These are phyloP conservation scores for Spisula subtruncata DNA, from an alignment of 2,888 invertebrate genomes.

Conservation along the genomic window DNA sequence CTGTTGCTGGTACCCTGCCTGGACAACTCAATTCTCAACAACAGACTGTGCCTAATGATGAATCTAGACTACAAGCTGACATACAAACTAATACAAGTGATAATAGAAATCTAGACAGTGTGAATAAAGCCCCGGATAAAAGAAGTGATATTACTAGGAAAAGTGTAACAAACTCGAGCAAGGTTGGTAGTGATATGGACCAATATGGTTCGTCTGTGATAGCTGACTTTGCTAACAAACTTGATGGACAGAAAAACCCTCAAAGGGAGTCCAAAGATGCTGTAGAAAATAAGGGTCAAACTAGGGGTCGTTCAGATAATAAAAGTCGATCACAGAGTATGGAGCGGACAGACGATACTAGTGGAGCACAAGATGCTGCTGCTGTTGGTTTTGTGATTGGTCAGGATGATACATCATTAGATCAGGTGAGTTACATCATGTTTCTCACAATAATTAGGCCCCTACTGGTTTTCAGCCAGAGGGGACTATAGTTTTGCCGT, in stretches of 20 bases:
- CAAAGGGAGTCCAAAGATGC: neutral
- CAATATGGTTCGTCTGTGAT: constrained; percentile 65
- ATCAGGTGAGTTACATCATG: constrained; percentile 56
- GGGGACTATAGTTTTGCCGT: no score
- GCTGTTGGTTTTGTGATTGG: constrained; percentile 90
- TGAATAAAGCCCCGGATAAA: constrained; percentile 9
- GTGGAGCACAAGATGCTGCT: constrained; percentile 64
- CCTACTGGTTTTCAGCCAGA: no score
- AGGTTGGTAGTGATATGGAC: constrained; percentile 33
- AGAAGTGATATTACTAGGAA: neutral
- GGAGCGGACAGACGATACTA: neutral
- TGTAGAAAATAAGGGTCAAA: neutral
- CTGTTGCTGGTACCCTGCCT: constrained; percentile 31
- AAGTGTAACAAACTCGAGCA: constrained; percentile 2
- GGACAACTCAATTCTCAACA: constrained; percentile 34
- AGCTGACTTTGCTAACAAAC: constrained; percentile 63
- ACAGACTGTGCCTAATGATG: constrained; percentile 41
- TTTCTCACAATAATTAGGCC: no score
- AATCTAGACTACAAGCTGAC: constrained; percentile 6
- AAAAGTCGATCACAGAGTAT: neutral
- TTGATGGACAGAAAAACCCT: constrained; percentile 37
- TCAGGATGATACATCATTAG: constrained; percentile 89
- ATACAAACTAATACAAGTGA: constrained; percentile 6
- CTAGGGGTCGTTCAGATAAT: neutral
- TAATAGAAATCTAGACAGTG: constrained; percentile 1